These are phyloP conservation scores for Muntiacus reevesi DNA, from an alignment of 2,113 vertebrate genomes.

Conservation along the genomic window DNA sequence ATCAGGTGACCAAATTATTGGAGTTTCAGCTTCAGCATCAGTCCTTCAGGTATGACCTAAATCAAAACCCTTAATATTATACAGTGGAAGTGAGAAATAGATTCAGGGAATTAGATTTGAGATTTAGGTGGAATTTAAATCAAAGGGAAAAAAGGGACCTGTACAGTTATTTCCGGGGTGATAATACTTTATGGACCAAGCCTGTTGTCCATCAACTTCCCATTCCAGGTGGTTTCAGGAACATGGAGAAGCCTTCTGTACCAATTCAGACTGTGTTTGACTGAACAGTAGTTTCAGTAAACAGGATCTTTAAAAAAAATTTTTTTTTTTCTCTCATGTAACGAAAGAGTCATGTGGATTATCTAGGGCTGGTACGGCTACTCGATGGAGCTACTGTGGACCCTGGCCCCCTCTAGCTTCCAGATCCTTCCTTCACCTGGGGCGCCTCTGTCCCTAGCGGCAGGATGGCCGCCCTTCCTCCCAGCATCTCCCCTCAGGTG, in stretches of 20 bases:
- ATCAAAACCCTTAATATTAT: background rate
- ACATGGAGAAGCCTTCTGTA: background rate
- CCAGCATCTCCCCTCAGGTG: accelerated
- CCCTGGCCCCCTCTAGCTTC: background rate
- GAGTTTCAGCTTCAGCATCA: background rate
- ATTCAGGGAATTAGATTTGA: background rate
- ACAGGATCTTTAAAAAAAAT: background rate
- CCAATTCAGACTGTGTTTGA: background rate
- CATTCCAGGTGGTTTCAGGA: background rate
- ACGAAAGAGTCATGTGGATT: background rate
- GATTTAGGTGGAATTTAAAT: constrained; percentile 21
- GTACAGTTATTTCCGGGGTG: background rate
- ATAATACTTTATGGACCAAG: background rate
- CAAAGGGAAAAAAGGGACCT: background rate
- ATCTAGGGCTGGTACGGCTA: background rate
- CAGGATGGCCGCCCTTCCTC: background rate
- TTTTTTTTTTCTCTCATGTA: background rate
- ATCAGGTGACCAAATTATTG: background rate
- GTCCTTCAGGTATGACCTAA: background rate
- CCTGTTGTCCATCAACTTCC: background rate
- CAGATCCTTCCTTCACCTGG: background rate
- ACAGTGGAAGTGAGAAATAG: background rate
- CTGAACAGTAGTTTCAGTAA: background rate
- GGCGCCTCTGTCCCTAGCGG: background rate
- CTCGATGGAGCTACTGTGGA: background rate